Base-by-base conservation (phyloP, 2,888 invertebrate species). In the Hydropsyche betteni region DNA sequence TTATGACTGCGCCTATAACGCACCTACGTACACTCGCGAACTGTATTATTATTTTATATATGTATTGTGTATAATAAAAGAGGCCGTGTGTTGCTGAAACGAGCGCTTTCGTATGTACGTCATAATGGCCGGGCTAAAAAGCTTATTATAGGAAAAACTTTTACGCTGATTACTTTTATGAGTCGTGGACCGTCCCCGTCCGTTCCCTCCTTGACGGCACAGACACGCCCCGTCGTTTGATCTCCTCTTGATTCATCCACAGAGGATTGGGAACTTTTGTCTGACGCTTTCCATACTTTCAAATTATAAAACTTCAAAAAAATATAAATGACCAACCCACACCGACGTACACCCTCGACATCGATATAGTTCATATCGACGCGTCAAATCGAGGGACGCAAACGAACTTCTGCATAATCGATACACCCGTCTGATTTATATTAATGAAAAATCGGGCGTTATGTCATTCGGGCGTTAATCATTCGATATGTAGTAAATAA, bases 161-260 rank as follows among this genome's bases (percentile, higher is more conserved):
- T 77, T 77, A 77, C 75, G 52, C 74, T 77, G 77, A 77, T 77
- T 77, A 73, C 75, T 77, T 77, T 77, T 69, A 53, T 36, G 69
- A 75, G 61, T 70, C 69, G 33, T 34, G 68, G 64, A 36, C 36
- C 53, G 16, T 61, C 53, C 44, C 69, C 55, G 4, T 24, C 70
- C 16, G 10, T 52, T 55, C 58, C 55, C 52, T 73, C 4, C 36
- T 44, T 44, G 44, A 44, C 69, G 50, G 61, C 58, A 12, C 14
- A 44, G 69, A 4, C 73, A 75, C 75, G 77, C 77, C 77, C 64
- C 2, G 52, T 64, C 77, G 73, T 77, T 77, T 77, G 75, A 77
- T 77, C 77, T 64, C 70, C 24, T 61, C 70, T 68, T 55, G 53
- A 44, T 74, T 74, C 51, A 70, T 51, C 53, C n/a, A 58, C 16